phyloP scores from a whole-genome alignment of 2,888 invertebrate species.

The Acanthoscelides obtectus region DNA sequence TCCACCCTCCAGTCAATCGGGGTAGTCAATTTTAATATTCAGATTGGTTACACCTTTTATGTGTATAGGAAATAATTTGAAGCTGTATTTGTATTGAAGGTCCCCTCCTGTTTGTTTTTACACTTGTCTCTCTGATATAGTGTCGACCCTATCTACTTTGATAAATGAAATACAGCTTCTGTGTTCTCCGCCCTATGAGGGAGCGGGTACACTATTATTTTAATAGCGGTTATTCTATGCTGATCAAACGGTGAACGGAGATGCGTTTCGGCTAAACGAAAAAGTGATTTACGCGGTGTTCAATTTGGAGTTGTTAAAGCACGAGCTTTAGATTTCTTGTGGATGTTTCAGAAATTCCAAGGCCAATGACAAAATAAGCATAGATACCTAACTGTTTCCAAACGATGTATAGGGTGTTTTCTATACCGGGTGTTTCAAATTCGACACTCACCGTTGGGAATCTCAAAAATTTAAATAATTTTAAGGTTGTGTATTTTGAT shows the following conservation, averaged over 20 bases:
- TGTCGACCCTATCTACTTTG: conserved; percentile 1
- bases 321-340: too few relatives aligned
- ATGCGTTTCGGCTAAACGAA: too few relatives aligned
- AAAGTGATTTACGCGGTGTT: too few relatives aligned
- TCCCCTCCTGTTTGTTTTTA: conserved; percentile 47
- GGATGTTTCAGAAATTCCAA: too few relatives aligned
- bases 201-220: background rate
- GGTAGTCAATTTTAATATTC: conserved; percentile 46
- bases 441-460: too few relatives aligned
- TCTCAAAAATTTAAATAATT: too few relatives aligned
- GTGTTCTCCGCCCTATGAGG: background rate
- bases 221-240: background rate
- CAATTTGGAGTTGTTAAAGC: too few relatives aligned
- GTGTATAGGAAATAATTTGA: conserved; percentile 49
- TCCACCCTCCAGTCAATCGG: conserved; percentile 6
- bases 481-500: too few relatives aligned
- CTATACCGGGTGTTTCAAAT: too few relatives aligned
- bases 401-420: too few relatives aligned
- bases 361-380: too few relatives aligned
- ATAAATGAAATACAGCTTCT: background rate
- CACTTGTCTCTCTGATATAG: conserved; percentile 47
- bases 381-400: too few relatives aligned
- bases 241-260: background rate
- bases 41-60: conserved; percentile 51
- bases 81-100: conserved; percentile 41